Base-by-base conservation (phyloP, 1,140 invertebrate genomes). In the Maconellicoccus hirsutus region DNA sequence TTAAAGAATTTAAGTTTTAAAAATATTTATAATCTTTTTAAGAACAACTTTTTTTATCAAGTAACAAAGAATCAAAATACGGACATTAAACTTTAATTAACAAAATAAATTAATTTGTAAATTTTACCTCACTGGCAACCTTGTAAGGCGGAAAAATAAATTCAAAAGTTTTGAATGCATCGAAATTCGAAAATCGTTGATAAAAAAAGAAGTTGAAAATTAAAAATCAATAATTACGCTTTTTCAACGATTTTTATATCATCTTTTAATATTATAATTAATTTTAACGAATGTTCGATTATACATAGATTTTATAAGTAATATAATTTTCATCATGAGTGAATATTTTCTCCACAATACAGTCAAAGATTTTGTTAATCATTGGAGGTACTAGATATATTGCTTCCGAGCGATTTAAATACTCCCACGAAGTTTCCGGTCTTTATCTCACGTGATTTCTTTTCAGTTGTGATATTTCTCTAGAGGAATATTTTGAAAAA, bases 341-440 rank as follows among this genome's bases (percentile, higher is more conserved):
- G 42, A 52, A 16, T 52, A 52, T 52, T 52, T 52, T 19, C 42
- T 52, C 6, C 16, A 52, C 42, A 52, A 16, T 16, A 16, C 42
- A 6, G n/a, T 52, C 2, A 52, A 52, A 52, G 42, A 52, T 19
- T 52, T 52, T 16, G 4, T 52, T 2, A 52, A 52, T 52, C n/a
- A 16, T 4, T 52, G 42, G 42, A 52, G n/a, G 42, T 52, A 52
- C 6, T 6, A 33, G 29, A 33, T 33, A 6, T 33, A 19, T 52
- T 16, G 6, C 42, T 19, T 52, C 4, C 42, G 10, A 8, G 4
- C n/a, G 3, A 52, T 52, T 52, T 52, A 52, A 52, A 52, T 52
- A 52, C 42, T 52, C 42, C 42, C 42, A 52, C 42, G 42, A 52
- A 52, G 42, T 52, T 52, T 16, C 42, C 42, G 42, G 42, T 52